Evolutionary conservation across 1,140 invertebrate species (phyloP).

Genomic region (Apis florea): DNA sequence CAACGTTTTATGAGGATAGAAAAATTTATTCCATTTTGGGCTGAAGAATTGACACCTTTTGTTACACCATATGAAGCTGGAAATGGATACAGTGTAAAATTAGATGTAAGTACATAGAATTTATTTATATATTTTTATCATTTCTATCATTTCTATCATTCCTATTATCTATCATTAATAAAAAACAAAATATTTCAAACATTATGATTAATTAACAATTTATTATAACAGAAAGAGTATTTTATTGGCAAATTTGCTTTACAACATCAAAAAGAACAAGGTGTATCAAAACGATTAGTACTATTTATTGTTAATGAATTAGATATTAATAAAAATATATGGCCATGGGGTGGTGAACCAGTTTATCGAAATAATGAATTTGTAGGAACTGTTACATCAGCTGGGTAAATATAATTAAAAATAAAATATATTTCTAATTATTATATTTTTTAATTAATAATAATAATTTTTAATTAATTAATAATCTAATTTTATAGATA

Average conservation of each 20-base stretch:
- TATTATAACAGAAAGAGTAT: conserved; percentile 81
- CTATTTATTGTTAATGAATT: conserved; percentile 88
- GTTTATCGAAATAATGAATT: conserved; percentile 86
- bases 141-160: not conserved
- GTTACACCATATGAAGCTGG: conserved; percentile 91
- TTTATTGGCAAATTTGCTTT: conserved; percentile 89
- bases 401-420: conserved; percentile 80
- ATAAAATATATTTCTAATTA: conserved; percentile 12
- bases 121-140: not conserved
- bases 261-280: conserved; percentile 85
- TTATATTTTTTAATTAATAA: conserved; percentile 25
- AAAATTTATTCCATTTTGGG: conserved; percentile 84
- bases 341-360: conserved; percentile 92
- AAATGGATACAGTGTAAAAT: conserved; percentile 86
- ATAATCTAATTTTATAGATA: conserved; percentile 79
- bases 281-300: conserved; percentile 85
- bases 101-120: conserved; percentile 78
- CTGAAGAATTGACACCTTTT: conserved; percentile 86
- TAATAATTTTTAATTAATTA: conserved; percentile 21
- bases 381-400: conserved; percentile 89
- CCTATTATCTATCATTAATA: too few species aligned
- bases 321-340: conserved; percentile 87
- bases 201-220: conserved; percentile 10
- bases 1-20: conserved; percentile 87
- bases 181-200: not conserved